Percentiles rank a stretch among this genome's conserved stretches.
Evolutionary conservation across 1,140 invertebrate species (phyloP).

Genomic region (Hypsibius dujardini): DNA sequence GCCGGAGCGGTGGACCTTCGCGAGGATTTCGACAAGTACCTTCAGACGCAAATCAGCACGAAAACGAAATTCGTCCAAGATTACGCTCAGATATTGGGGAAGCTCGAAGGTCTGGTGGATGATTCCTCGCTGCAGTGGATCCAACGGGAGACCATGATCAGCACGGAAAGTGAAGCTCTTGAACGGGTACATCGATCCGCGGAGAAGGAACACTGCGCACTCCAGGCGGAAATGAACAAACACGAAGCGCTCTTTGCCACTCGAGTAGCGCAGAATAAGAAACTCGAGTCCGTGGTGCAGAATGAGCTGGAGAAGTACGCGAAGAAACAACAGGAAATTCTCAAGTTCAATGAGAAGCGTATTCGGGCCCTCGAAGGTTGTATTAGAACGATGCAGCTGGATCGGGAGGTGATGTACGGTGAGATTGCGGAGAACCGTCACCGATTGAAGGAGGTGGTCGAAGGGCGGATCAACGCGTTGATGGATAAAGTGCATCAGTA

Average conservation of each 20-base stretch:
- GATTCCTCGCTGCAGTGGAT: not conserved
- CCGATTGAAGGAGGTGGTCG: not conserved
- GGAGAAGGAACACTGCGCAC: not conserved
- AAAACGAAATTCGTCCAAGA: not conserved
- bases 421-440: not conserved
- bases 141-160: not conserved
- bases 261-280: not conserved
- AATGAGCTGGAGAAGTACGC: conserved; percentile 5
- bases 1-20: not conserved
- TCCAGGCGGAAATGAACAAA: not conserved
- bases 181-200: not conserved
- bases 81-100: not conserved
- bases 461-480: not conserved
- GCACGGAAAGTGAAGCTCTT: not conserved
- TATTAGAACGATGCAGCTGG: conserved; percentile 5
- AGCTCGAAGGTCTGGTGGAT: not conserved
- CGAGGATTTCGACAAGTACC: not conserved
- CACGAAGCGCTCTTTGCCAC: not conserved
- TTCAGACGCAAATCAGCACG: not conserved
- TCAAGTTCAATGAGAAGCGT: conserved; percentile 1
- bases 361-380: not conserved
- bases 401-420: conserved; percentile 5
- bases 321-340: conserved; percentile 5
- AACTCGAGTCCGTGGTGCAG: not conserved
- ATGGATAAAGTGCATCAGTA: not conserved